Conservation (phyloP, 2,888 invertebrate species). For the Nemoura dubitans region DNA sequence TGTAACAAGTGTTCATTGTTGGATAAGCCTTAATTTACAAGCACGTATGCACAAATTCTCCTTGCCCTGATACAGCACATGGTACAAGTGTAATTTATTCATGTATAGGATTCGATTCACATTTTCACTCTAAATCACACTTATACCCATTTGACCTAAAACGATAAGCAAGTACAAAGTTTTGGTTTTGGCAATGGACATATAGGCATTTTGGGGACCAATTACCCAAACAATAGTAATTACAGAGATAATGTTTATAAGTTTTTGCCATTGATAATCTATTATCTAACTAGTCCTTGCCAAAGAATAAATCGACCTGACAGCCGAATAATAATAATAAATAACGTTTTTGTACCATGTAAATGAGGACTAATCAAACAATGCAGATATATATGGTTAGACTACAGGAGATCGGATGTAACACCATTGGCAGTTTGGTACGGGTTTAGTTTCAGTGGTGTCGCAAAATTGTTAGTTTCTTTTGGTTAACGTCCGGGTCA, state of each 20-base stretch:
- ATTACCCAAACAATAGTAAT: not conserved
- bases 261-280: not conserved
- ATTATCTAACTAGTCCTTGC: not conserved
- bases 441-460: not conserved
- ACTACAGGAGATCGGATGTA: constrained; percentile 14
- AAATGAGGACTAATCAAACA: not conserved
- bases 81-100: not conserved
- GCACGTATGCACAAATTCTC: not conserved
- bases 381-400: not conserved
- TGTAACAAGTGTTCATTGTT: not conserved
- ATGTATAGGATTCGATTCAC: not conserved
- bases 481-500: not conserved
- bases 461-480: constrained; percentile 16
- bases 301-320: not conserved
- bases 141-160: constrained; percentile 9
- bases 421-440: constrained; percentile 29
- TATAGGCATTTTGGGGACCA: not conserved
- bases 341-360: constrained; percentile 2
- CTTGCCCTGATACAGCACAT: not conserved
- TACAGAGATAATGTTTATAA: not conserved
- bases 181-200: not conserved
- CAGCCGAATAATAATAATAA: not conserved
- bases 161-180: not conserved
- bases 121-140: not conserved
- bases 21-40: constrained; percentile 2